Percentiles rank a stretch among this genome's conserved stretches.
Evolutionary conservation across 1,140 invertebrate genomes (phyloP).

Genomic region (Batillaria attramentaria): DNA sequence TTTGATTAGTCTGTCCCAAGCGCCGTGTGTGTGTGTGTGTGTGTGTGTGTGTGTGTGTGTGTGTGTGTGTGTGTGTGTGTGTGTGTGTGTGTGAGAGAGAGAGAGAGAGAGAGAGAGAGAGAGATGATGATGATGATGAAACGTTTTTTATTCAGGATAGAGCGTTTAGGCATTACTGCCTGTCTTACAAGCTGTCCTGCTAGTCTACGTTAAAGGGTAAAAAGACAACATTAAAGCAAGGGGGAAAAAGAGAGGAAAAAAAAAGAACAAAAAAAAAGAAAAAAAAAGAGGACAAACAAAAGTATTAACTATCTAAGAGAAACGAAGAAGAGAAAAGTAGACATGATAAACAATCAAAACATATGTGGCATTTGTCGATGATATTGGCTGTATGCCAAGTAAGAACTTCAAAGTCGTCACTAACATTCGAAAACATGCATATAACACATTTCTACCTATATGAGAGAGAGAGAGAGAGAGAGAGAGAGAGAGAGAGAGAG

Average conservation of each 20-base stretch:
- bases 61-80: no score
- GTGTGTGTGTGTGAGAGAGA: background rate
- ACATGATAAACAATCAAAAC: background rate
- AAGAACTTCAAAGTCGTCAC: no score
- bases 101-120: background rate
- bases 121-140: no score
- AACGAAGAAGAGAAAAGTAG: background rate
- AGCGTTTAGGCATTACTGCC: no score
- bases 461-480: no score
- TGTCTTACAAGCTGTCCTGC: background rate
- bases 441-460: no score
- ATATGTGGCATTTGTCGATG: background rate
- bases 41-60: background rate
- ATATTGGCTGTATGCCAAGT: no score
- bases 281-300: background rate
- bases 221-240: background rate
- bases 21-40: constrained; percentile 14
- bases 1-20: no score
- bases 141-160: no score
- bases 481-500: no score
- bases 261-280: background rate
- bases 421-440: no score
- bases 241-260: background rate
- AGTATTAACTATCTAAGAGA: no score
- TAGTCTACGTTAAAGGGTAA: background rate